These are phyloP conservation scores for Hafferia zeledoni DNA, from an alignment of 2,797 vertebrate genomes.

Conservation along the genomic window DNA sequence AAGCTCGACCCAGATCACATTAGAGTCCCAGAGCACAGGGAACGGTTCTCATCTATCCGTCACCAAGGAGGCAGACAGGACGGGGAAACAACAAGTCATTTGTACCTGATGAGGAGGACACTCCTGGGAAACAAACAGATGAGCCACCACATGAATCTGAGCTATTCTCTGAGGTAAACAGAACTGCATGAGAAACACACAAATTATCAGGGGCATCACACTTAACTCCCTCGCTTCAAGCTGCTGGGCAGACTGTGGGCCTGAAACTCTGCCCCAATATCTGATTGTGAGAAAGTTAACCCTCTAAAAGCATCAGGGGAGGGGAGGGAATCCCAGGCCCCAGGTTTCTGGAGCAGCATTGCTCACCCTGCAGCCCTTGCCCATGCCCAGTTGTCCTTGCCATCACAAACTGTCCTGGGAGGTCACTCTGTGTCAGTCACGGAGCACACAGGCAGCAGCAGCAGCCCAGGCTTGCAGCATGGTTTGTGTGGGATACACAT, in stretches of 20 bases:
- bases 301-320: slow-evolving; percentile 40
- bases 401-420: background rate
- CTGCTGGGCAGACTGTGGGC: slow-evolving; percentile 57
- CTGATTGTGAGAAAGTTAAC: slow-evolving; percentile 81
- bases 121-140: slow-evolving; percentile 94
- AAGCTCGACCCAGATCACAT: slow-evolving; percentile 84
- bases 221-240: slow-evolving; percentile 76
- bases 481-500: background rate
- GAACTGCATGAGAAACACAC: slow-evolving; percentile 92
- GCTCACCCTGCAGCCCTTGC: background rate
- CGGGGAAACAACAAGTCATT: slow-evolving; percentile 87
- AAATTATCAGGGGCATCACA: slow-evolving; percentile 83
- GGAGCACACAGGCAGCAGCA: rapidly evolving
- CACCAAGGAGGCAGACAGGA: slow-evolving; percentile 87
- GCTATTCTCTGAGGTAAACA: slow-evolving; percentile 88
- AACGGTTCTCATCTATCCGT: slow-evolving; percentile 87
- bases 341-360: rapidly evolving
- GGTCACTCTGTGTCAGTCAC: rapidly evolving
- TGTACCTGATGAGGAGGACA: slow-evolving; percentile 89
- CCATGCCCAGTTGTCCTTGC: background rate
- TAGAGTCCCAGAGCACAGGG: slow-evolving; percentile 84
- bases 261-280: slow-evolving; percentile 75
- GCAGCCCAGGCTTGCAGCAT: background rate
- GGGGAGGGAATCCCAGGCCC: background rate
- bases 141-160: slow-evolving; percentile 86